Evolutionary conservation across 2,888 invertebrate genomes (phyloP), one percentile per base, ranked within the genome.

Genomic region (Dilophus febrilis): DNA sequence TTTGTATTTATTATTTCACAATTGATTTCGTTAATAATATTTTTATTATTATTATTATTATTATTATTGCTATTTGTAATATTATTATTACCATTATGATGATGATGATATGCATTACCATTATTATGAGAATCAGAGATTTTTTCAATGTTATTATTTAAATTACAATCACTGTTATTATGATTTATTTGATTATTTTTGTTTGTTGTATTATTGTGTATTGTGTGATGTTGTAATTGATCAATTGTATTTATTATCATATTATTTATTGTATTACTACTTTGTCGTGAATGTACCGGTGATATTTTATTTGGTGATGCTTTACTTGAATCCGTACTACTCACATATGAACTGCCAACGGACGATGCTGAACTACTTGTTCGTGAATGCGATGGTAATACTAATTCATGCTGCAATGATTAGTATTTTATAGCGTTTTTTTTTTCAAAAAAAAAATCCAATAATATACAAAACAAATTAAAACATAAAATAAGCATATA

Each of bases 291-390:
- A 40, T 47, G 47, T 26, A 41, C 37, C 28, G 48, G 47, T 37
- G 48, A 46, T 37, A 42, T 39, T 43, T 45, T 45, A 41, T 44
- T 38, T 29, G 44, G 43, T 28, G 45, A 44, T 31, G 45, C 44
- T 42, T 44, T 44, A 43, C 44, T 44, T 22, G 47, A 43, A 41
- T 43, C 44, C 17, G 43, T 40, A 40, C 44, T 44, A 37, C 42
- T 44, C 4, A 41, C 46, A 44, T 40, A 34, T n/a, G 40, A 38
- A 29, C 32, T 41, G 6, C 37, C 37, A 30, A 41, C 50, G 38
- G 60, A 60, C 43, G 58, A 54, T 40, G 59, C 54, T 40, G 59
- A 58, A 43, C 59, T 60, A 45, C 56, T 52, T 49, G 57, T 59
- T 46, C 58, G 57, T 43, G 56, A 55, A 46, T 61, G 59, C 28